Conservation (phyloP, 2,888 invertebrate species). For the Orchesellides sinensis region DNA sequence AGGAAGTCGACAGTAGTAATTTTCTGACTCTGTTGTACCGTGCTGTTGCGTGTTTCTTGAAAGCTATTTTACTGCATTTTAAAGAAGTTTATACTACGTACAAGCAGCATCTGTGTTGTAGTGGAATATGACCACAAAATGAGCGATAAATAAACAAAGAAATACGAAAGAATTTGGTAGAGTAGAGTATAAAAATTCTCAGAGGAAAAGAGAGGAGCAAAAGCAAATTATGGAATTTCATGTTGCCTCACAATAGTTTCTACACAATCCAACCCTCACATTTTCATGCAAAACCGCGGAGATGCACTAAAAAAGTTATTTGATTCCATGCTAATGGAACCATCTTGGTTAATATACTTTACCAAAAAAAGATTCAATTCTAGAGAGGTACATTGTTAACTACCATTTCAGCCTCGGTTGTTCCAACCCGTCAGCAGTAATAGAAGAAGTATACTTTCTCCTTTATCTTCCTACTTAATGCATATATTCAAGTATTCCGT, state of each 20-base stretch:
- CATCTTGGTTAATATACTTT: constrained; percentile 50
- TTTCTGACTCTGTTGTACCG: too few species aligned
- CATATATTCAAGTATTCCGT: background rate
- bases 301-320: constrained; percentile 44
- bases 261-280: constrained; percentile 23
- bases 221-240: constrained; percentile 49
- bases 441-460: constrained; percentile 33
- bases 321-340: constrained; percentile 56
- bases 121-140: constrained; percentile 38
- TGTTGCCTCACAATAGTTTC: constrained; percentile 35
- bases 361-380: constrained; percentile 13
- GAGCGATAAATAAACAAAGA: constrained; percentile 40
- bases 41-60: background rate
- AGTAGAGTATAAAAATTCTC: constrained; percentile 16
- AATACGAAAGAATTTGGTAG: constrained; percentile 26
- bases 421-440: constrained; percentile 34
- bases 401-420: constrained; percentile 25
- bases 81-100: constrained; percentile 27
- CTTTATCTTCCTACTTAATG: background rate
- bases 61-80: constrained; percentile 28
- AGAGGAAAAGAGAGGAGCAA: background rate
- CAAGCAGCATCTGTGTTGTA: constrained; percentile 20
- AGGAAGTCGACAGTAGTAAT: too few species aligned
- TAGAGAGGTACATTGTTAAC: constrained; percentile 19
- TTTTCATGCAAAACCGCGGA: constrained; percentile 46